Base-by-base conservation (phyloP, 2,113 vertebrate genomes). In the Cryptotis parvus region DNA sequence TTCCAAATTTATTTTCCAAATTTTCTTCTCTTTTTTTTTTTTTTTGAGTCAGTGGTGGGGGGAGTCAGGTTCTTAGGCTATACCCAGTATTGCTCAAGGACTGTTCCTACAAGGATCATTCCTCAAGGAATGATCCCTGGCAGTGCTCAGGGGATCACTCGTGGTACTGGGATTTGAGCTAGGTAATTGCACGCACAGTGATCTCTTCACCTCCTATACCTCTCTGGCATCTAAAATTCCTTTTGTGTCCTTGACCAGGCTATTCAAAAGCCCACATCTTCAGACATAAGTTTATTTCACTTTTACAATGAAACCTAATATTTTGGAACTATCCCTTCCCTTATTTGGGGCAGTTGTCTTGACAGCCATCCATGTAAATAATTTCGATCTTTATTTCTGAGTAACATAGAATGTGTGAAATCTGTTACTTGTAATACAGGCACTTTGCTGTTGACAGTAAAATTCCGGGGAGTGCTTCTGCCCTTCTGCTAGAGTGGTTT, bases 261-360 rank as follows among this genome's bases (percentile, higher is more conserved):
- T 4, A 41, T 52, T 68, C 49, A 87, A 41, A 22, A 0, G 3
- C 22, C 11, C 1, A 45, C 0, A 24, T 72, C 77, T 95, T 87
- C 52, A 75, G 78, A 52, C 69, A 12, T 7, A 58, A 43, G 24
- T 11, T 41, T 81, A 58, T 81, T 72, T 61, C 37, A 1, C 65
- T 49, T 94, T 91, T 87, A 35, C 55, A 5, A 66, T 9, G 33
- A 89, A 89, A 45, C 18, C 39, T 74, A 45, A 75, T 8, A 37
- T 84, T 74, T 55, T 80, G 65, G 52, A 24, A 27, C 31, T 73
- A 52, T 8, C 41, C 10, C 27, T 92, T 78, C 3, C 6, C 39
- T 45, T 81, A 20, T 15, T 69, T 83, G 9, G 61, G n/a, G 33
- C n/a, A 61, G 20, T 37, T 4, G 4, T 27, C n/a, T 39, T 61